phyloP scores from a whole-genome alignment of 2,113 vertebrate genomes.

The human region GRCh38 chr16:85651001-85651500 shows the following conservation, averaged over 20 bases:
- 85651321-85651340: not conserved
- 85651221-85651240: not conserved
- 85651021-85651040: not conserved
- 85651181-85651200: not conserved
- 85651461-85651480: slow-evolving; percentile 35
- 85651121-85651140: not conserved
- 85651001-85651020: slow-evolving; percentile 49
- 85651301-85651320: not conserved
- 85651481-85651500: fast-evolving
- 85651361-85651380: fast-evolving
- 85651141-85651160: not conserved
- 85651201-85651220: fast-evolving
- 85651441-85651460: slow-evolving; percentile 26
- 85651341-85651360: not conserved
- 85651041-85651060: not conserved
- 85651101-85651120: not conserved
- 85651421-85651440: not conserved
- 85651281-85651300: not conserved
- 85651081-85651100: not conserved
- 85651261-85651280: not conserved
- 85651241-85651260: not conserved
- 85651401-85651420: not conserved
- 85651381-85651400: not conserved
- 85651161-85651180: not conserved
- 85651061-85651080: not conserved